Evolutionary conservation across 2,113 vertebrate species (phyloP).

Genomic region (Chaetodon auriga): DNA sequence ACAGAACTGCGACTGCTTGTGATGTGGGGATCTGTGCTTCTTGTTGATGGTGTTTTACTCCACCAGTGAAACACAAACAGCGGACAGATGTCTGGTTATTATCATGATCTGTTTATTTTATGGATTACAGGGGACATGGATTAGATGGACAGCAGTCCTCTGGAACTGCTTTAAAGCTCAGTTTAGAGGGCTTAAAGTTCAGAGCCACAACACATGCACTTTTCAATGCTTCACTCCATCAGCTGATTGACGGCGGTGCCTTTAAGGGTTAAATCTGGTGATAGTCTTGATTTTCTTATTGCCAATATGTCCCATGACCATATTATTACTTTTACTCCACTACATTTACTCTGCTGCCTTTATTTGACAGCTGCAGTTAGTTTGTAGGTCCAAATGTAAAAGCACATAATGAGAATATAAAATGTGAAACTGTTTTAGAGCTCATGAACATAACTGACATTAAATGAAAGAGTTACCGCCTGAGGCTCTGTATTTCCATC

Average conservation of each 20-base stretch:
- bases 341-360: not conserved
- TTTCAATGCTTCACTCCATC: slow-evolving; percentile 1
- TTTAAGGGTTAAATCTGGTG: not conserved
- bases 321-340: not conserved
- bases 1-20: not conserved
- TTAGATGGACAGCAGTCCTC: not conserved
- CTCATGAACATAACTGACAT: not conserved
- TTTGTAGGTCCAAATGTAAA: not conserved
- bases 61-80: not conserved
- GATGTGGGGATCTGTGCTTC: slow-evolving; percentile 39
- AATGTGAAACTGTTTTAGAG: not conserved
- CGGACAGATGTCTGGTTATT: slow-evolving; percentile 23
- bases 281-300: not conserved
- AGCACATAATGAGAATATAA: not conserved
- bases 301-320: not conserved
- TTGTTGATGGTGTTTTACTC: slow-evolving; percentile 41
- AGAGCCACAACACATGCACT: not conserved
- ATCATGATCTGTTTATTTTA: slow-evolving; percentile 23
- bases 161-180: not conserved
- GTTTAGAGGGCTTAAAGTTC: not conserved
- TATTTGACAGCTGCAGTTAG: not conserved
- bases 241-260: not conserved
- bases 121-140: slow-evolving; percentile 16
- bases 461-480: not conserved
- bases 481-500: not conserved